Percentiles rank a stretch among this genome's conserved stretches.
Conservation (phyloP, 2,888 invertebrate genomes). For the Hydrotaea diabolus region DNA sequence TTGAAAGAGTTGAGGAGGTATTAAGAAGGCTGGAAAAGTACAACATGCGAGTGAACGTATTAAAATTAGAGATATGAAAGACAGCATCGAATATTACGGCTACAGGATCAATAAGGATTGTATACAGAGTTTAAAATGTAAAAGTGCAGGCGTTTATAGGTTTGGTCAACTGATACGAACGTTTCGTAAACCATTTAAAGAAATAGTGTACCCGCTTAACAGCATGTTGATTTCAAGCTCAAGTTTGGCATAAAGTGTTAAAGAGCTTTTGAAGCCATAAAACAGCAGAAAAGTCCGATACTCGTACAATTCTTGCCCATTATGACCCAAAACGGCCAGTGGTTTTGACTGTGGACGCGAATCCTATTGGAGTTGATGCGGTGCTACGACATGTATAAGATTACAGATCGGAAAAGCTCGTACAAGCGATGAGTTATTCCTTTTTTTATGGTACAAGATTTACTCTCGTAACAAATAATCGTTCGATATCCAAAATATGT, state of each 20-base stretch:
- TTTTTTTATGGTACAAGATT: constrained; percentile 78
- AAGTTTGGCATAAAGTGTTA: constrained; percentile 68
- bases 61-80: constrained; percentile 67
- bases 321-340: constrained; percentile 70
- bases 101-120: constrained; percentile 73
- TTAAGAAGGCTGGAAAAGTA: not conserved
- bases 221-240: constrained; percentile 66
- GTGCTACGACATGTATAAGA: constrained; percentile 73
- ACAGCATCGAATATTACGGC: too few species aligned
- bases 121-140: constrained; percentile 71
- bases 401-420: constrained; percentile 72
- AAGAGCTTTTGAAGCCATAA: constrained; percentile 69
- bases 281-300: constrained; percentile 69
- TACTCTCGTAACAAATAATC: constrained; percentile 72
- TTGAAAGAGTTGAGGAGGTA: not conserved
- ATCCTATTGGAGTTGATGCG: constrained; percentile 71
- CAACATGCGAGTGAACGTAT: not conserved
- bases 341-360: constrained; percentile 72
- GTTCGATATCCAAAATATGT: constrained; percentile 58
- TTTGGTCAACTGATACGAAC: not conserved
- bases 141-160: constrained; percentile 37
- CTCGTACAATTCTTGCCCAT: constrained; percentile 68
- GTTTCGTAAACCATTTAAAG: not conserved
- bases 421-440: constrained; percentile 75
- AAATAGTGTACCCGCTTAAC: not conserved